Base-by-base conservation (phyloP, 2,888 invertebrate species). In the Eutolmus rufibarbis region DNA sequence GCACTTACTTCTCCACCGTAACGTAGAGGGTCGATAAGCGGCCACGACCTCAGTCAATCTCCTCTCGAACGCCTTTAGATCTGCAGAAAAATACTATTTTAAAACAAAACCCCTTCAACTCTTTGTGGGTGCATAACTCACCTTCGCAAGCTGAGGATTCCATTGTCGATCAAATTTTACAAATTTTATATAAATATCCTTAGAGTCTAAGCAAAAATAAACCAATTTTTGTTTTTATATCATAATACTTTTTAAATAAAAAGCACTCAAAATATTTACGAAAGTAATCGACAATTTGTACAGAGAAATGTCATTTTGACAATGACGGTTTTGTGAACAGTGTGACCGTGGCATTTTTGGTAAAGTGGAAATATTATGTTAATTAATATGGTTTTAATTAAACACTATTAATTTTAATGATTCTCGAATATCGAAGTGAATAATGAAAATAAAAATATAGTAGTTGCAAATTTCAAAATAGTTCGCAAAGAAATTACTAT, bases 31-130 rank as follows among this genome's bases (percentile, higher is more conserved):
- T 92, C 98, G 97, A 90, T 99, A 95, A 92, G 98, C 97, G 89
- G 97, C 96, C 91, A 99, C 98, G 19, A 99, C 99, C 94, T 99
- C 99, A 0, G 98, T 99, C 34, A 99, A 94, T 86, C 99, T 95
- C 89, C 99, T 95, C 93, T 99, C 99, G 93, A 99, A 99, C 57
- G 99, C 99, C 93, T 99, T 99, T 90, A 99, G 94, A 95, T 99
- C 99, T 97, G 91, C 23, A 34, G 34, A 86, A 37, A 7, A 85
- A 43, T 23, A 51, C 4, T 43, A 40, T 57, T 40, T 74, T 57
- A 31, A 66, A 86, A 77, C 66, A 19, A 19, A 43, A 46, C 19
- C 23, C 1, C 3, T 31, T 37, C 9, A 90, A 57, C 81, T 85
- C 23, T 19, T 74, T 78, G 78, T 74, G 23, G 74, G 76, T 78